A percentile compares a stretch with the other conserved stretches of the same genome.
Conservation (phyloP, 2,113 vertebrate genomes). For the Carassius auratus region DNA sequence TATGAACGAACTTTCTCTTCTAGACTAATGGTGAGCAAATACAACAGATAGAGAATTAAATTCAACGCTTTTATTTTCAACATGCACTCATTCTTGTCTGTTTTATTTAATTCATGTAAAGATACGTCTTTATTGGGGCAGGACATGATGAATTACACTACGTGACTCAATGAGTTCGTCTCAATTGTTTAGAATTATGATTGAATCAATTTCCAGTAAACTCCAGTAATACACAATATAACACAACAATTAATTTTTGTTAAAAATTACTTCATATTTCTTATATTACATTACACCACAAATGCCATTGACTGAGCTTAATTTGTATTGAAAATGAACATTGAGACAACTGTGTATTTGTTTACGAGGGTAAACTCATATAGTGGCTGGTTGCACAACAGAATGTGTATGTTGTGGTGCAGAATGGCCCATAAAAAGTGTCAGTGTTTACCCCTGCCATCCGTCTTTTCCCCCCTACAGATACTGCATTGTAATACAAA, state of each 20-base stretch:
- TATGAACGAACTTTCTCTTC: no score
- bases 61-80: no score
- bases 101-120: no score
- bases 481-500: constrained; percentile 71
- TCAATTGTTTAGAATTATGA: no score
- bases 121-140: no score
- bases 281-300: background rate
- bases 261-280: background rate
- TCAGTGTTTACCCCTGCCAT: constrained; percentile 68
- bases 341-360: background rate
- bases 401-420: constrained; percentile 35
- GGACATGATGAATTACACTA: no score
- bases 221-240: background rate
- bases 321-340: background rate
- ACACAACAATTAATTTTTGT: background rate
- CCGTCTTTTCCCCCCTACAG: constrained; percentile 55
- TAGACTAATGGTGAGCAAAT: no score
- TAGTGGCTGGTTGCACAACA: background rate
- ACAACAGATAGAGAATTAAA: no score
- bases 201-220: background rate
- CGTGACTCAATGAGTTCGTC: no score
- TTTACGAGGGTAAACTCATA: background rate
- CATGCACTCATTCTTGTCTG: no score
- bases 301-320: no score
- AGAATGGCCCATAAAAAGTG: constrained; percentile 59